Conservation (phyloP, 2,113 vertebrate genomes). For the Microcebus murinus region DNA sequence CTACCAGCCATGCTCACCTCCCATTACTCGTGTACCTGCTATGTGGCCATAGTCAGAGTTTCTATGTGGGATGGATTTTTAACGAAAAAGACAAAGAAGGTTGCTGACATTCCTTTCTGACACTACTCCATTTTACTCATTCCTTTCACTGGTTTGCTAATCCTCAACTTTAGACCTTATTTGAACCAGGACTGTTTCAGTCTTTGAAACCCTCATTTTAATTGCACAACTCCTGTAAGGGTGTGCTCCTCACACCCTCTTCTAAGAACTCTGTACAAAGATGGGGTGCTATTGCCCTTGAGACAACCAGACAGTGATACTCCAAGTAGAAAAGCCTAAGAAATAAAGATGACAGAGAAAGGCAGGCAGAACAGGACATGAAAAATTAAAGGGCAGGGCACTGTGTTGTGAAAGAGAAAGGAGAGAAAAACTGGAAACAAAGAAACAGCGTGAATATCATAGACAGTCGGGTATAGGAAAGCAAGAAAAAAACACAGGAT, state of each 20-base stretch:
- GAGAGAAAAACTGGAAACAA: background rate
- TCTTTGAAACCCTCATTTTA: background rate
- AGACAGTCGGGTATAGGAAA: background rate
- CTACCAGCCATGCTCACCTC: background rate
- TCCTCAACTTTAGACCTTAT: background rate
- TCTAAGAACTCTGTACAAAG: background rate
- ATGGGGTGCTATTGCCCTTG: background rate
- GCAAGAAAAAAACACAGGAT: background rate
- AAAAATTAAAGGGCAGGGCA: background rate
- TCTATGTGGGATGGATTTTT: background rate
- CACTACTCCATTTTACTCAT: background rate
- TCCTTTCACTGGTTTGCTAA: background rate
- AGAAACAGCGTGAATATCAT: background rate
- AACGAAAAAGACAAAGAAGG: background rate
- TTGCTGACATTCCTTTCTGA: background rate
- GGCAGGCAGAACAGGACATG: background rate
- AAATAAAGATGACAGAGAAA: background rate
- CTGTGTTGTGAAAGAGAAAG: background rate
- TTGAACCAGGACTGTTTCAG: background rate
- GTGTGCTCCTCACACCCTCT: background rate
- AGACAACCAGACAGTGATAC: background rate
- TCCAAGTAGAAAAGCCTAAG: constrained; percentile 3
- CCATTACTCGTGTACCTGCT: background rate
- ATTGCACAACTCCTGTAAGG: background rate
- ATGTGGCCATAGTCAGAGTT: background rate